A percentile compares a stretch with the other conserved stretches of the same genome.
Conservation (phyloP, 2,888 invertebrate genomes). For the Lithosia quadra region DNA sequence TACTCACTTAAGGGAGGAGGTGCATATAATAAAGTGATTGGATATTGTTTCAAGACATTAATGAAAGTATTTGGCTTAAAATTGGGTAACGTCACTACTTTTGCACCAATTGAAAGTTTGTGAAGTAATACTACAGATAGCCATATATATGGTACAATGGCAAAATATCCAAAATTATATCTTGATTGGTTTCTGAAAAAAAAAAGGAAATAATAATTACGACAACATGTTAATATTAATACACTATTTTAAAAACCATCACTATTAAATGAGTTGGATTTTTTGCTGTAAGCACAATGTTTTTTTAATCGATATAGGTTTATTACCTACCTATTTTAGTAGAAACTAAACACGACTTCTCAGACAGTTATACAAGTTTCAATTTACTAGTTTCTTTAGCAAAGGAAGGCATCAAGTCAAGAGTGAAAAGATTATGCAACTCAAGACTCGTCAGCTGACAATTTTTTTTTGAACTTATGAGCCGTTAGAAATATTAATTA, state of each 20-base stretch:
- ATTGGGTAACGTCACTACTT: constrained; percentile 89
- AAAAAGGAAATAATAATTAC: neutral
- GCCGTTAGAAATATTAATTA: no score
- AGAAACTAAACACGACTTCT: neutral
- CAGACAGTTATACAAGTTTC: no score
- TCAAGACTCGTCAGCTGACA: no score
- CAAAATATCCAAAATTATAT: constrained; percentile 87
- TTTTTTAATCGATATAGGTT: no score
- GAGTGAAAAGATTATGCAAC: no score
- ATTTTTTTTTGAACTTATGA: no score
- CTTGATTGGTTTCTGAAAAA: constrained; percentile 83
- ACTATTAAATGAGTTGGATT: no score
- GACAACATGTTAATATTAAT: neutral
- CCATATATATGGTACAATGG: constrained; percentile 94
- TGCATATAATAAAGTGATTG: constrained; percentile 87
- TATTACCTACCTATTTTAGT: no score
- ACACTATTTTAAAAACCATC: no score
- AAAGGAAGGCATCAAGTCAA: no score
- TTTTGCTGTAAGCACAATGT: no score
- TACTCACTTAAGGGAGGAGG: constrained; percentile 91
- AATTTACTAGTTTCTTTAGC: no score
- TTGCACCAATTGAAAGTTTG: constrained; percentile 87
- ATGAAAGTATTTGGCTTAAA: constrained; percentile 91
- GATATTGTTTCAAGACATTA: constrained; percentile 87
- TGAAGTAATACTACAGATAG: constrained; percentile 86